A percentile compares a stretch with the other conserved stretches of the same genome.
These are phyloP conservation scores for Apis cerana DNA, from an alignment of 1,140 invertebrate genomes.

Conservation along the genomic window DNA sequence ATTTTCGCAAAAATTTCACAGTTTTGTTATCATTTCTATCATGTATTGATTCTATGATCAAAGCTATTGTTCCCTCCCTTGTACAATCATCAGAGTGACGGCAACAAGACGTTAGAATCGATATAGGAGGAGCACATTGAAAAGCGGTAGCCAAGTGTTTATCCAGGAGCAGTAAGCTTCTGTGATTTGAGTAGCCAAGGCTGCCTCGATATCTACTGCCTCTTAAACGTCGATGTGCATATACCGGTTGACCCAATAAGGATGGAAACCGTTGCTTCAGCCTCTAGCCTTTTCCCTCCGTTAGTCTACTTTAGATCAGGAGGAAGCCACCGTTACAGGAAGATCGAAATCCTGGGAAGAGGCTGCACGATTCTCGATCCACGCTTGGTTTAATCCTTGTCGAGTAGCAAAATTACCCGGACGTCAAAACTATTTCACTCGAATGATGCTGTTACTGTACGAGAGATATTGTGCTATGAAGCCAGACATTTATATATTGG, in stretches of 20 bases:
- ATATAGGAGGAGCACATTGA: slow-evolving; percentile 56
- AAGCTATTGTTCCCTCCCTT: slow-evolving; percentile 16
- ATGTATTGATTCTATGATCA: slow-evolving; percentile 33
- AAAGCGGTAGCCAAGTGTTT: slow-evolving; percentile 62
- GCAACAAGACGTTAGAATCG: slow-evolving; percentile 57
- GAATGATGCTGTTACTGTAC: background rate
- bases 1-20: background rate
- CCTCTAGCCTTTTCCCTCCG: slow-evolving; percentile 30
- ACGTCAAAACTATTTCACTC: background rate
- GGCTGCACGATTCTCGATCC: slow-evolving; percentile 23
- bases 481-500: background rate
- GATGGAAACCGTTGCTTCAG: slow-evolving; percentile 23
- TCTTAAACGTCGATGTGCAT: slow-evolving; percentile 69
- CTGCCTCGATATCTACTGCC: slow-evolving; percentile 57
- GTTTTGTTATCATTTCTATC: slow-evolving; percentile 6
- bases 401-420: slow-evolving; percentile 38
- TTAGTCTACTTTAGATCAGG: slow-evolving; percentile 38
- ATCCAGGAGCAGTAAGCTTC: slow-evolving; percentile 62
- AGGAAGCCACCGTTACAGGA: slow-evolving; percentile 34
- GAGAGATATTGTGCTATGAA: background rate
- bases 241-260: slow-evolving; percentile 66
- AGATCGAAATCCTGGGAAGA: slow-evolving; percentile 46
- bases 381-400: slow-evolving; percentile 8
- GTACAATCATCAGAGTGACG: slow-evolving; percentile 19
- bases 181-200: slow-evolving; percentile 63